Evolutionary conservation across 2,888 invertebrate genomes (phyloP).

Genomic region (Caenorhabditis sp.): DNA sequence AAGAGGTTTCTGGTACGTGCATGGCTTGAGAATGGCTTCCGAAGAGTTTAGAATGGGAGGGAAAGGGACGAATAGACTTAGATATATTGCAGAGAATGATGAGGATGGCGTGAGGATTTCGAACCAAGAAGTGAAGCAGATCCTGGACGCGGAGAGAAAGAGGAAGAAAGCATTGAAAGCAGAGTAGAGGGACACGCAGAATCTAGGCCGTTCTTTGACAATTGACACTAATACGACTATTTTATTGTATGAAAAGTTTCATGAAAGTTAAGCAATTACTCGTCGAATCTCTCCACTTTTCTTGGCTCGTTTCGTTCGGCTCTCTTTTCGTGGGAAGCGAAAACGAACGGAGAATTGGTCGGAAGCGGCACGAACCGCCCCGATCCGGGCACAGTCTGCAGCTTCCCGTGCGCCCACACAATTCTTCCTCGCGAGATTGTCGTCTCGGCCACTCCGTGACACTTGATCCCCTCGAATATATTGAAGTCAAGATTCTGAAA

Average conservation of each 20-base stretch:
- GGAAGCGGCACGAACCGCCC: constrained; percentile 89
- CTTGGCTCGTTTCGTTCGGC: constrained; percentile 23
- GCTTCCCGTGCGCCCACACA: constrained; percentile 85
- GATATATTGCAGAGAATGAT: constrained; percentile 31
- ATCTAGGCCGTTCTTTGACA: background rate
- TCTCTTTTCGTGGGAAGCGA: constrained; percentile 51
- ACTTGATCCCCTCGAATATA: constrained; percentile 87
- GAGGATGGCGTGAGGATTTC: constrained; percentile 43
- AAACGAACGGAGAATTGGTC: constrained; percentile 86
- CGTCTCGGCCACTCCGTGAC: constrained; percentile 91
- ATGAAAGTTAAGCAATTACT: background rate
- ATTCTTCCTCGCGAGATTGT: constrained; percentile 87
- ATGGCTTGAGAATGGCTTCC: constrained; percentile 38
- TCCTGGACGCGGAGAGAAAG: constrained; percentile 15
- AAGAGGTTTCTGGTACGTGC: constrained; percentile 61
- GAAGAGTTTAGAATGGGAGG: background rate
- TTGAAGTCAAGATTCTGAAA: constrained; percentile 89
- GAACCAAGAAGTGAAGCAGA: constrained; percentile 41
- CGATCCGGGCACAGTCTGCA: constrained; percentile 81
- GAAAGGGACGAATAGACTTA: background rate
- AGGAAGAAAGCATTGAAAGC: constrained; percentile 31
- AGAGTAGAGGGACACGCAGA: constrained; percentile 7
- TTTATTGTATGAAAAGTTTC: no score
- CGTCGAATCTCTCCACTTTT: constrained; percentile 16
- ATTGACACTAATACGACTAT: background rate